Evolutionary conservation across 2,888 invertebrate genomes (phyloP), one percentile per base, ranked within the genome.

Genomic region (Eretmocerus hayati): DNA sequence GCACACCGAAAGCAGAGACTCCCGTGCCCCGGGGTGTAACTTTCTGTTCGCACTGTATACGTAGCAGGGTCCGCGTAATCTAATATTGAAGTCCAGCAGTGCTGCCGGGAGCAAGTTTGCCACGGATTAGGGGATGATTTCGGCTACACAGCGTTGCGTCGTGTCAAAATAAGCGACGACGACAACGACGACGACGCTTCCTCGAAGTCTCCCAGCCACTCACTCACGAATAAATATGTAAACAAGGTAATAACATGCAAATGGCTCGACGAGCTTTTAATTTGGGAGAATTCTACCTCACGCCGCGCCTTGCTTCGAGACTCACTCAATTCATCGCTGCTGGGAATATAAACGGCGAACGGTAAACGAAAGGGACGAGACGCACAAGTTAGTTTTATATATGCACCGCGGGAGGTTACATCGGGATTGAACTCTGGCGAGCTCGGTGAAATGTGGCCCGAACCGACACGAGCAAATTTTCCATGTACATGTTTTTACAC

Each of bases 241-340:
- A 68, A 67, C 68, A 65, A 68, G 68, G 66, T 65, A 68, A 68
- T 68, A 68, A 67, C 64, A 68, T 68, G 68, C 65, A 67, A 68
- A 68, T 68, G 61, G 59, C 59, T 54, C 57, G 53, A 51, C 59
- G 56, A 58, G 54, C 50, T 56, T 60, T 61, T 56, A 53, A 53
- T 53, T 53, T 43, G 42, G 4, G 15, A 22, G 42, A 35, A 44
- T 44, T 52, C 48, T 33, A 43, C 42, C 42, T 42, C 38, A 23
- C 5, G 39, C 21, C 21, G n/a, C n/a, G 38, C 22, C 21, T 9
- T 9, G 38, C 36, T 11, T 4, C 22, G 38, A 22, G 38, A 15
- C 18, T 36, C 16, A 5, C 36, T 36, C 26, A 11, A 11, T 11
- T 26, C 26, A 11, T n/a, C n/a, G n/a, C n/a, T n/a, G n/a, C n/a